phyloP scores from a whole-genome alignment of 1,140 invertebrate species.

The Lordiphosa mommai region DNA sequence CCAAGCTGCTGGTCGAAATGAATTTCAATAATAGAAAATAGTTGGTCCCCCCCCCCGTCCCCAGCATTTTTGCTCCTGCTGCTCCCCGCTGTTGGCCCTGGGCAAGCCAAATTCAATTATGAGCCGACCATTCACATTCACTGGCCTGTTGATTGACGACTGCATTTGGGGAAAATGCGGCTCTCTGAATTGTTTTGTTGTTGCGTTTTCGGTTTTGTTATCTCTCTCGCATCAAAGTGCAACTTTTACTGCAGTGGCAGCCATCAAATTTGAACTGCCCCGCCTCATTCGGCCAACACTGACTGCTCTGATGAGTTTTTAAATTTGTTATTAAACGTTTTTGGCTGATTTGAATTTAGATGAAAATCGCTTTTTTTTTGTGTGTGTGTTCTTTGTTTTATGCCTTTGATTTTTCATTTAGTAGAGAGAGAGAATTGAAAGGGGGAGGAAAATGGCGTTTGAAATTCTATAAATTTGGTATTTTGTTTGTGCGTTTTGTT shows the following conservation, averaged over 20 bases:
- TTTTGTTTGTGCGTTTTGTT: constrained; percentile 58
- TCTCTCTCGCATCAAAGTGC: constrained; percentile 40
- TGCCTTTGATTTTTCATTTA: constrained; percentile 33
- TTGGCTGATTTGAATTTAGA: constrained; percentile 73
- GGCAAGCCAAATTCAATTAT: constrained; percentile 61
- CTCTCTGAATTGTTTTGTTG: constrained; percentile 37
- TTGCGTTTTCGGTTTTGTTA: constrained; percentile 18
- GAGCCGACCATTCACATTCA: constrained; percentile 36
- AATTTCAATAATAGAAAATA: constrained; percentile 62
- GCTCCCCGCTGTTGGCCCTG: not conserved
- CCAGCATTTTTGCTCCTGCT: constrained; percentile 3
- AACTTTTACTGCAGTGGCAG: constrained; percentile 21
- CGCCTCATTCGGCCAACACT: not conserved
- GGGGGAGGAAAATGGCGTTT: constrained; percentile 27
- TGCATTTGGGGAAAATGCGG: constrained; percentile 44
- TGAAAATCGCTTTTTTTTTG: constrained; percentile 39
- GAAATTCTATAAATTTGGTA: constrained; percentile 72
- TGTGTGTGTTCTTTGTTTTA: constrained; percentile 7
- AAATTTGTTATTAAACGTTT: constrained; percentile 74
- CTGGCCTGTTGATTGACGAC: constrained; percentile 57
- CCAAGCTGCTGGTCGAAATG: constrained; percentile 37
- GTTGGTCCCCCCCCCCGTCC: constrained; percentile 22
- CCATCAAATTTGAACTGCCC: constrained; percentile 15
- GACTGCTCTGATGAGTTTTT: constrained; percentile 57
- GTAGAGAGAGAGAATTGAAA: not conserved